Evolutionary conservation across 2,888 invertebrate species (phyloP).

Genomic region (Blastobasis lacticolella): DNA sequence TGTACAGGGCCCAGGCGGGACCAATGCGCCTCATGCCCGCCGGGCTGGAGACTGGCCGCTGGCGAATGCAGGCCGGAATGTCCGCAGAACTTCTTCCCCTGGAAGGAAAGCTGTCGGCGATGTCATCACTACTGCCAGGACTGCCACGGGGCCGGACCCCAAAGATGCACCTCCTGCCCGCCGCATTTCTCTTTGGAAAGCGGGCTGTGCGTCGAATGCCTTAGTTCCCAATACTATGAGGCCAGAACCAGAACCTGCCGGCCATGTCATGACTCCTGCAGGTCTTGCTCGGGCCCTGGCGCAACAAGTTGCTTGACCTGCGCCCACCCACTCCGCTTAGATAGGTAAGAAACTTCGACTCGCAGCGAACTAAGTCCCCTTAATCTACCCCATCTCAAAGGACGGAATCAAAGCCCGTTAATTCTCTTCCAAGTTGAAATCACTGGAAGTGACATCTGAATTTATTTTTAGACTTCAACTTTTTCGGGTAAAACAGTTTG

Average conservation of each 20-base stretch:
- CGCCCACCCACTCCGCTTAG: conserved; percentile 79
- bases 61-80: conserved; percentile 90
- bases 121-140: conserved; percentile 92
- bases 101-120: conserved; percentile 87
- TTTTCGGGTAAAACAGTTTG: background rate
- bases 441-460: too few species aligned
- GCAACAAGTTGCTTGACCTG: conserved; percentile 82
- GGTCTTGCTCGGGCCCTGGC: conserved; percentile 81
- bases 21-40: conserved; percentile 88
- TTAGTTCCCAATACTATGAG: conserved; percentile 83
- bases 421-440: too few species aligned
- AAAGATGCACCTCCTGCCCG: conserved; percentile 83
- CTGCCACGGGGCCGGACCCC: conserved; percentile 86
- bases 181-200: conserved; percentile 81
- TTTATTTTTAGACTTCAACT: too few species aligned
- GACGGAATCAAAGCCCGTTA: background rate
- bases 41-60: conserved; percentile 85
- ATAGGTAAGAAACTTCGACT: conserved; percentile 54
- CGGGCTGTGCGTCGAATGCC: conserved; percentile 83
- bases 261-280: conserved; percentile 80
- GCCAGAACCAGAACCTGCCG: conserved; percentile 79
- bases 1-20: conserved; percentile 88
- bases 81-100: conserved; percentile 88
- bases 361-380: conserved; percentile 4
- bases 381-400: conserved; percentile 4